Evolutionary conservation across 2,113 vertebrate genomes (phyloP), one percentile per base, ranked within the genome.

Genomic region (Herpailurus yagouaroundi): DNA sequence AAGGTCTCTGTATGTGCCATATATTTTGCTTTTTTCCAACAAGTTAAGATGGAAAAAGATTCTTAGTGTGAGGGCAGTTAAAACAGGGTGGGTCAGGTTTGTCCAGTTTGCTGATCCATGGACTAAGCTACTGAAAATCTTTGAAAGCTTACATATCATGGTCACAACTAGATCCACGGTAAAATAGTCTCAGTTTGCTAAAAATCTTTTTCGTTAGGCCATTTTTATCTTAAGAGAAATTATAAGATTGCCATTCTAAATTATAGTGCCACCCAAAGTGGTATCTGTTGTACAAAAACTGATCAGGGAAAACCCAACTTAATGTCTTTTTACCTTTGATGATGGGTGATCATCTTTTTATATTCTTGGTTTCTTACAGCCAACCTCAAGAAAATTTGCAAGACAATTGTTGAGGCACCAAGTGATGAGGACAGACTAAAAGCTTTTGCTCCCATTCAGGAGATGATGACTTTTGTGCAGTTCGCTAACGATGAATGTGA

Each of bases 401-500:
- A 99, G 98, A 99, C 99, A 4, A 99, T 99, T 84, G 99, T 98
- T 23, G 99, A 99, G 94, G 99, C 99, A 74, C 96, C 98, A 0
- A 98, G 97, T 94, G 99, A 99, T 52, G 99, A 99, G 0, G 99
- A 99, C 66, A 99, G 99, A 50, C 95, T 99, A 76, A 99, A 99
- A 98, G 99, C 99, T 15, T 99, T 99, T 95, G 99, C 99, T 2
- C 99, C 99, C 25, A 98, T 99, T 89, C 99, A 99, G 92, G 99
- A 99, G 98, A 99, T 99, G 98, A 99, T 99, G 85, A 99, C 99
- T 0, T 99, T 99, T 73, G 99, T 99, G 97, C 99, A 99, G 98
- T 99, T 99, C 98, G 99, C 99, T 50, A 99, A 99, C 18, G 99
- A 99, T n/a, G 99, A 99, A 92, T 99, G 99, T 82, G 99, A 99